These are phyloP conservation scores for Micoletzkya japonica DNA, from an alignment of 2,888 invertebrate genomes.

Conservation along the genomic window DNA sequence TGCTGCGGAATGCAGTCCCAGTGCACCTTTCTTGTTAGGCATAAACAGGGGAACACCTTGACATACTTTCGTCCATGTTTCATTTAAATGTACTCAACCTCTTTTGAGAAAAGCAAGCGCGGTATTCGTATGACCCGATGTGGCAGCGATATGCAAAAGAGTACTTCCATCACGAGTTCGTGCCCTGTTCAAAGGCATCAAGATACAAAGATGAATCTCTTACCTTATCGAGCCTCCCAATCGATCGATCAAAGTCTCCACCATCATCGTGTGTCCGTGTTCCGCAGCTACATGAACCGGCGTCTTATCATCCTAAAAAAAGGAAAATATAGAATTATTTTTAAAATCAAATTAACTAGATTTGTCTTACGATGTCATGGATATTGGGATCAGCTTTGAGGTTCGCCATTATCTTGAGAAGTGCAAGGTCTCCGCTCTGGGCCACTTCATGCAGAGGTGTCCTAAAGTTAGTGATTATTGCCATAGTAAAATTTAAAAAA, in stretches of 20 bases:
- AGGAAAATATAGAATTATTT: slow-evolving; percentile 22
- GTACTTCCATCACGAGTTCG: slow-evolving; percentile 83
- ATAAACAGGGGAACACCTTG: slow-evolving; percentile 90
- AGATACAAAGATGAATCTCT: too few relatives aligned
- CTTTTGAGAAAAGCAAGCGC: slow-evolving; percentile 97
- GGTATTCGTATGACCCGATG: slow-evolving; percentile 95
- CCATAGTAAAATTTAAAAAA: background rate
- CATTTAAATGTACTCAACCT: slow-evolving; percentile 65
- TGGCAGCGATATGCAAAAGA: slow-evolving; percentile 94
- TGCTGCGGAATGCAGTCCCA: slow-evolving; percentile 96
- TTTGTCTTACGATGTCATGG: slow-evolving; percentile 79
- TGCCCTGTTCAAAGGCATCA: slow-evolving; percentile 26
- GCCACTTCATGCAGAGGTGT: slow-evolving; percentile 93
- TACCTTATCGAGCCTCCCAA: slow-evolving; percentile 80
- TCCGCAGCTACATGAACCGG: slow-evolving; percentile 97
- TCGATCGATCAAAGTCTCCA: slow-evolving; percentile 93
- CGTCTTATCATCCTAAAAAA: slow-evolving; percentile 81
- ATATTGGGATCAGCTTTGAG: slow-evolving; percentile 91
- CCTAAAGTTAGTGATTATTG: slow-evolving; percentile 68
- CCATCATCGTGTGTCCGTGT: slow-evolving; percentile 90
- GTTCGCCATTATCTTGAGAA: slow-evolving; percentile 92
- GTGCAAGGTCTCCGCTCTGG: slow-evolving; percentile 88
- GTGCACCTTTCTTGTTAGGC: slow-evolving; percentile 97
- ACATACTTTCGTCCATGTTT: background rate
- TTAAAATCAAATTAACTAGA: background rate